Evolutionary conservation across 2,113 vertebrate genomes (phyloP).

Genomic region (Halcyon malimbica): DNA sequence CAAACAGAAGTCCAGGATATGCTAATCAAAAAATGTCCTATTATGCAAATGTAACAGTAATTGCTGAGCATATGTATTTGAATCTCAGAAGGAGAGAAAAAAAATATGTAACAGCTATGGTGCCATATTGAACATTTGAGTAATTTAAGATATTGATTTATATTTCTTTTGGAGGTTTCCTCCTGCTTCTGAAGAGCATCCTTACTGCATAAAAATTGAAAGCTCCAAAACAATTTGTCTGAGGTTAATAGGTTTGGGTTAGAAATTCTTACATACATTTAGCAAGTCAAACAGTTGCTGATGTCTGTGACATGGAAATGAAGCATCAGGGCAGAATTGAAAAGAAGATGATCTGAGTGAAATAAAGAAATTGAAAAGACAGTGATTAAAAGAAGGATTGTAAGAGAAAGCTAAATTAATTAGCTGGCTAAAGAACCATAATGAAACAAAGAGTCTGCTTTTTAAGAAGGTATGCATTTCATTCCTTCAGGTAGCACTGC

Average conservation of each 20-base stretch:
- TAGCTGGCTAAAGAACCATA: neutral
- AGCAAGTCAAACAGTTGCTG: constrained; percentile 19
- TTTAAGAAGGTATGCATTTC: neutral
- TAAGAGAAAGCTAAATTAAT: neutral
- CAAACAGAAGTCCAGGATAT: constrained; percentile 53
- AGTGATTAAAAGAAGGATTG: constrained; percentile 19
- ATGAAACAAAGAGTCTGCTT: neutral
- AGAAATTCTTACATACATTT: neutral
- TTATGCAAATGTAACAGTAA: constrained; percentile 64
- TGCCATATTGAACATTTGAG: constrained; percentile 38
- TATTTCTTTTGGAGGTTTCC: neutral
- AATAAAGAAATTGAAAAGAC: neutral
- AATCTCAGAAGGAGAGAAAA: constrained; percentile 43
- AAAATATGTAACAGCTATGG: constrained; percentile 33
- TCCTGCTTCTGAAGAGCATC: neutral
- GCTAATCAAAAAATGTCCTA: constrained; percentile 58
- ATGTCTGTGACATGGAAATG: neutral
- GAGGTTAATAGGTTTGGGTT: constrained; percentile 29
- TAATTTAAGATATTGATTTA: constrained; percentile 53
- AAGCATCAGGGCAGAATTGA: neutral
- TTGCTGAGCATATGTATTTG: constrained; percentile 65
- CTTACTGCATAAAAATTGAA: neutral
- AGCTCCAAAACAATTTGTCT: neutral
- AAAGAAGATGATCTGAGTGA: neutral
- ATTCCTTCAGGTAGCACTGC: neutral